phyloP scores from a whole-genome alignment of 2,113 vertebrate species.

The Mus musculus region DNA sequence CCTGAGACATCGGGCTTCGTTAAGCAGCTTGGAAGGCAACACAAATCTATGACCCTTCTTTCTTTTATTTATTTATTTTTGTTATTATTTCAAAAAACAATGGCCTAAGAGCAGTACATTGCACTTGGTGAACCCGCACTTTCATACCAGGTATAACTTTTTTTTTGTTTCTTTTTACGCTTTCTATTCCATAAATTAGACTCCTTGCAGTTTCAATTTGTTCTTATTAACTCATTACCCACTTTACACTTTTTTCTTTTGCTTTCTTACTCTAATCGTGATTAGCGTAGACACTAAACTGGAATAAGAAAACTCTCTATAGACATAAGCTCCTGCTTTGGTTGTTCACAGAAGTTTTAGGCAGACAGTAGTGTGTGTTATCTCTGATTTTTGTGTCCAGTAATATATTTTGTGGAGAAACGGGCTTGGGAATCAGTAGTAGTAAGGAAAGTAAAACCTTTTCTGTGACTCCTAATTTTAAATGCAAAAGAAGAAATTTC shows the following conservation, averaged over 20 bases:
- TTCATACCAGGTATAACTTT: conserved; percentile 88
- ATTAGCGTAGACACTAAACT: conserved; percentile 80
- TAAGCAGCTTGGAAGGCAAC: conserved; percentile 82
- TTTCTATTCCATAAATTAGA: conserved; percentile 76
- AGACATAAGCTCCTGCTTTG: conserved; percentile 79
- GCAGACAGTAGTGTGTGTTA: conserved; percentile 64
- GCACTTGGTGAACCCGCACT: conserved; percentile 86
- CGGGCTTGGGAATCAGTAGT: conserved; percentile 78
- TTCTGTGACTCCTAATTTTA: conserved; percentile 83
- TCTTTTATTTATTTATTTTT: conserved; percentile 32
- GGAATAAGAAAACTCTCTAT: conserved; percentile 70
- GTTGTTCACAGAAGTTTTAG: conserved; percentile 67
- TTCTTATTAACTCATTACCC: conserved; percentile 71
- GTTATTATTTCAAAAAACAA: conserved; percentile 76
- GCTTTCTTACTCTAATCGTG: conserved; percentile 79
- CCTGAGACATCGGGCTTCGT: conserved; percentile 84
- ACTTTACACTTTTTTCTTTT: conserved; percentile 76
- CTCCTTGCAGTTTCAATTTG: conserved; percentile 82
- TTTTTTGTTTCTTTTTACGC: conserved; percentile 80
- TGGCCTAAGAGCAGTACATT: conserved; percentile 84
- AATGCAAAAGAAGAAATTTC: conserved; percentile 80
- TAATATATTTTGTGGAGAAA: conserved; percentile 76
- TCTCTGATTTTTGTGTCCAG: conserved; percentile 57
- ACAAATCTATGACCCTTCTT: conserved; percentile 80
- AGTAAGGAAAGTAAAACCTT: conserved; percentile 80